These are phyloP conservation scores for Chaetodon trifasciatus DNA, from an alignment of 2,797 vertebrate genomes.

Conservation along the genomic window DNA sequence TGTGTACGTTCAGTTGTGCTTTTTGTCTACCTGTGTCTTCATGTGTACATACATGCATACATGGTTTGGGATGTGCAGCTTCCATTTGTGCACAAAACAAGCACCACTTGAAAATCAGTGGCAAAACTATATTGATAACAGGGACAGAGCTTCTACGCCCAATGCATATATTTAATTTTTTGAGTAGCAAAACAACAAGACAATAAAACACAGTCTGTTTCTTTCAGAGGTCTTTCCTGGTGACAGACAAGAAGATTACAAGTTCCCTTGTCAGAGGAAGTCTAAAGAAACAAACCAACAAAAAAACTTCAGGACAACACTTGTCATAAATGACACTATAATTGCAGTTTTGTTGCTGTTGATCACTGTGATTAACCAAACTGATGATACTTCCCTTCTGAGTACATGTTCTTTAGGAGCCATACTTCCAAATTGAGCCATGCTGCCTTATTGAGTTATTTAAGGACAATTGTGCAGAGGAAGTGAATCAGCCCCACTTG, in stretches of 20 bases:
- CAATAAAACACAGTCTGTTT: background rate
- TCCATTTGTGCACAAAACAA: constrained; percentile 9
- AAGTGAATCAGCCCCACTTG: constrained; percentile 40
- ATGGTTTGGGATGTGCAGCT: background rate
- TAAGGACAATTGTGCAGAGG: constrained; percentile 20
- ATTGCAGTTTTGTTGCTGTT: background rate
- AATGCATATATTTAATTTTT: background rate
- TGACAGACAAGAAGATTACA: constrained; percentile 25
- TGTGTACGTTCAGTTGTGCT: constrained; percentile 1
- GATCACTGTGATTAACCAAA: background rate
- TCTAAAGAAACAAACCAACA: constrained; percentile 3
- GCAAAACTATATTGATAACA: background rate
- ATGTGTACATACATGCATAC: background rate
- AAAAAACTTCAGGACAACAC: background rate
- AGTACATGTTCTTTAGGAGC: background rate
- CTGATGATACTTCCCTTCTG: background rate
- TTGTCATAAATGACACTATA: constrained; percentile 13
- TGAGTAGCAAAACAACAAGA: constrained; percentile 5
- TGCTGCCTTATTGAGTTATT: constrained; percentile 13
- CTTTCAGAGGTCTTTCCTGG: background rate
- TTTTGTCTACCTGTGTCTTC: constrained; percentile 8
- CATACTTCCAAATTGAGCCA: background rate
- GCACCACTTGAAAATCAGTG: constrained; percentile 15
- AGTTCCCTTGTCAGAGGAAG: background rate
- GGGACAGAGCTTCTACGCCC: background rate